A percentile compares a stretch with the other conserved stretches of the same genome.
Conservation (phyloP, 2,797 vertebrate species). For the Melanotaenia nigrans region DNA sequence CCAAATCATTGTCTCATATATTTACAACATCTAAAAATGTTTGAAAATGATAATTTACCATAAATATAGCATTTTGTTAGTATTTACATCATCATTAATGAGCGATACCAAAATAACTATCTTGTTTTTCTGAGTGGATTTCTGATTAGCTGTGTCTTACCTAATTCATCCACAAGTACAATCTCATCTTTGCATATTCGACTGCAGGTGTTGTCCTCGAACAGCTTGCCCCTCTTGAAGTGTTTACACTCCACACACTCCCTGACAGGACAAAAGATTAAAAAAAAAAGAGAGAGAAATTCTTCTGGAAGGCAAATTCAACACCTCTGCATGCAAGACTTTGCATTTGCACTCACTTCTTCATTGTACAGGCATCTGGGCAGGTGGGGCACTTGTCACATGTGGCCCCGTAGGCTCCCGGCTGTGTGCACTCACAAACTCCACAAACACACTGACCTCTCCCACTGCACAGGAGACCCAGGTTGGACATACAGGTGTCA, state of each 20-base stretch:
- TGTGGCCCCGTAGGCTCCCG: slow-evolving; percentile 92
- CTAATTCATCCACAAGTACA: slow-evolving; percentile 84
- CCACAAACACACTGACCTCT: slow-evolving; percentile 92
- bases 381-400: slow-evolving; percentile 99
- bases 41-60: background rate
- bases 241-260: slow-evolving; percentile 97
- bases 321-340: background rate
- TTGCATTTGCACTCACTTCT: slow-evolving; percentile 87
- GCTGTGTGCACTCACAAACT: slow-evolving; percentile 93
- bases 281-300: too few species aligned
- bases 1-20: background rate
- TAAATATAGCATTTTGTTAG: background rate
- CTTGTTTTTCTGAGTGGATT: background rate
- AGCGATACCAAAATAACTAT: background rate
- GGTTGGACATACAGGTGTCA: slow-evolving; percentile 93
- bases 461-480: slow-evolving; percentile 92
- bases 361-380: slow-evolving; percentile 95
- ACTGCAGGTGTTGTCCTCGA: slow-evolving; percentile 86
- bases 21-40: background rate
- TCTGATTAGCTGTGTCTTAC: slow-evolving; percentile 70
- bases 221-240: slow-evolving; percentile 88
- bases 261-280: slow-evolving; percentile 70
- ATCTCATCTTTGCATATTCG: slow-evolving; percentile 94
- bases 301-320: background rate
- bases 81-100: background rate